phyloP scores from a whole-genome alignment of 2,888 invertebrate species.

The Acrocyrtus sp. region DNA sequence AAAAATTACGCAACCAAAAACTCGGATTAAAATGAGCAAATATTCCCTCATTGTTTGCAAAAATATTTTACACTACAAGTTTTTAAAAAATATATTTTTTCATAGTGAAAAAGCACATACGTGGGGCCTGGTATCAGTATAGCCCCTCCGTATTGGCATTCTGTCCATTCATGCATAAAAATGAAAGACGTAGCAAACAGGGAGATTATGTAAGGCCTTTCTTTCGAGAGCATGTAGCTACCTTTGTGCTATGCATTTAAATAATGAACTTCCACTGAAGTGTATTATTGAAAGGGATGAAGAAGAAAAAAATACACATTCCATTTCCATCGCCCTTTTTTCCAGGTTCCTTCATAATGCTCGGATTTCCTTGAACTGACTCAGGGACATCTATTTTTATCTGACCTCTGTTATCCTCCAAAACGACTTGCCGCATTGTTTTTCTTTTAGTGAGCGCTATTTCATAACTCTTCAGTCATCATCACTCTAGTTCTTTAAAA shows the following conservation, averaged over 20 bases:
- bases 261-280: neutral
- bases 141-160: no score
- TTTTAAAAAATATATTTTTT: no score
- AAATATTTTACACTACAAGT: no score
- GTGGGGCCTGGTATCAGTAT: no score
- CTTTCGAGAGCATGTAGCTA: neutral
- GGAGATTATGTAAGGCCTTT: neutral
- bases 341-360: constrained; percentile 16
- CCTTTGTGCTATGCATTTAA: neutral
- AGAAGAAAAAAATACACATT: neutral
- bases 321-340: neutral
- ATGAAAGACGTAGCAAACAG: neutral
- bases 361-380: constrained; percentile 50
- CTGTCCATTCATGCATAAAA: no score
- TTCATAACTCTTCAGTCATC: neutral
- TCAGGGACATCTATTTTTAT: constrained; percentile 45
- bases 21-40: no score
- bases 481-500: neutral
- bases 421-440: no score
- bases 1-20: no score
- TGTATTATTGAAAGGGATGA: no score
- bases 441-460: neutral
- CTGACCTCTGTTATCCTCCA: no score
- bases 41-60: no score
- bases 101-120: no score